phyloP scores from a whole-genome alignment of 2,888 invertebrate genomes.

The Drosophila macrothrix region DNA sequence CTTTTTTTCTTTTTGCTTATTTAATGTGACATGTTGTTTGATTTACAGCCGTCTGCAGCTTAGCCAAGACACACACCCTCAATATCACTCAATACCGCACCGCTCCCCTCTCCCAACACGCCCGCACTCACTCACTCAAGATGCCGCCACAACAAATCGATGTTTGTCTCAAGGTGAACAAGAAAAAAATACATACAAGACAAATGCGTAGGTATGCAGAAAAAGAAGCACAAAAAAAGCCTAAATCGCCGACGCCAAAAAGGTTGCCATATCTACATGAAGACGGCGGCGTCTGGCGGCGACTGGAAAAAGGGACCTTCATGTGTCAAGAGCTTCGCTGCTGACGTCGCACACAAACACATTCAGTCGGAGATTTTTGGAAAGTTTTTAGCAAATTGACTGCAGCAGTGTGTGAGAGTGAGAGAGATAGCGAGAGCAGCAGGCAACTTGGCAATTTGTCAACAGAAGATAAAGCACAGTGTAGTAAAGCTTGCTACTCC shows the following conservation, averaged over 20 bases:
- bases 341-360: constrained; percentile 28
- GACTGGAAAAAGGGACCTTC: constrained; percentile 69
- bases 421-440: not conserved
- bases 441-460: constrained; percentile 62
- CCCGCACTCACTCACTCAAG: constrained; percentile 16
- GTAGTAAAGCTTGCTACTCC: constrained; percentile 18
- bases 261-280: constrained; percentile 58
- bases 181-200: constrained; percentile 56
- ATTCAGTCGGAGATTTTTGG: constrained; percentile 33
- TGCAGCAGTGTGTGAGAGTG: constrained; percentile 14
- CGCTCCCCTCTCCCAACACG: not conserved
- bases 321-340: constrained; percentile 56
- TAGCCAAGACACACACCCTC: constrained; percentile 17
- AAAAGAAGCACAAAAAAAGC: constrained; percentile 23
- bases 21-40: constrained; percentile 63
- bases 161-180: constrained; percentile 76
- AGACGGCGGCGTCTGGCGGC: not conserved
- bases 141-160: constrained; percentile 74
- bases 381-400: constrained; percentile 58
- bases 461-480: constrained; percentile 56
- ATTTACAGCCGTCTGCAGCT: constrained; percentile 65
- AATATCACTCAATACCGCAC: not conserved
- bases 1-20: constrained; percentile 15
- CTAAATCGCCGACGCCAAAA: constrained; percentile 47
- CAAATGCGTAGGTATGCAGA: constrained; percentile 48